Conservation (phyloP, 2,888 invertebrate genomes). For the Mesochorus sp. region DNA sequence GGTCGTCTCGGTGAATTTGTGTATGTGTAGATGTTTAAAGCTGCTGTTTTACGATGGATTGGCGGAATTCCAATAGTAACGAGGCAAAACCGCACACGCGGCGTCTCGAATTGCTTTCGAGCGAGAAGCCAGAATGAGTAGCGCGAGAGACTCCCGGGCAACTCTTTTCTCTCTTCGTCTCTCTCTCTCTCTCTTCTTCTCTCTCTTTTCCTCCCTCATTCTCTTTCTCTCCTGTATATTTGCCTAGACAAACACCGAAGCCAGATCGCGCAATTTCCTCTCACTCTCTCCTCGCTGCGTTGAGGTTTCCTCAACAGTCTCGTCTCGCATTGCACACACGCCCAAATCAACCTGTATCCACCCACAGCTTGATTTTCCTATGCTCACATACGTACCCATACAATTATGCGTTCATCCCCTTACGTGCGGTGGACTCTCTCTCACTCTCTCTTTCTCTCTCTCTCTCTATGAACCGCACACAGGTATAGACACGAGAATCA, state of each 20-base stretch:
- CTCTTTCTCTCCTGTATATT: slow-evolving; percentile 45
- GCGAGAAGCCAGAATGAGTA: slow-evolving; percentile 20
- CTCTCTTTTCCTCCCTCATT: too few relatives aligned
- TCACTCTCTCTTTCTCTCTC: not conserved
- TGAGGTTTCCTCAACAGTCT: slow-evolving; percentile 54
- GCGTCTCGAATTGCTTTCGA: slow-evolving; percentile 60
- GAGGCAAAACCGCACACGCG: slow-evolving; percentile 63
- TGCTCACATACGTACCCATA: not conserved
- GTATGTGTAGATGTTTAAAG: too few relatives aligned
- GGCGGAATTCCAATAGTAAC: slow-evolving; percentile 66
- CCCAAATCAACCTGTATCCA: slow-evolving; percentile 47
- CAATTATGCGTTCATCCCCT: slow-evolving; percentile 34
- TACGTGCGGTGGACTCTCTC: slow-evolving; percentile 14
- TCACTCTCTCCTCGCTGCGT: slow-evolving; percentile 34
- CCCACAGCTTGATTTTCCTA: slow-evolving; percentile 18
- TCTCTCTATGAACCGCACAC: slow-evolving; percentile 31
- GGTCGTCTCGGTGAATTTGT: not conserved
- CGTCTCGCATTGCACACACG: slow-evolving; percentile 28
- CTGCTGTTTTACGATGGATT: slow-evolving; percentile 51
- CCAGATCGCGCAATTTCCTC: slow-evolving; percentile 32
- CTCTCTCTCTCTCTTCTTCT: too few relatives aligned
- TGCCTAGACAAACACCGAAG: slow-evolving; percentile 58
- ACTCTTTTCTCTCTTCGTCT: too few relatives aligned
- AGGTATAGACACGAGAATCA: slow-evolving; percentile 55
- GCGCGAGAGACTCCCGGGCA: slow-evolving; percentile 6